Conservation (phyloP, 2,888 invertebrate genomes). For the Drosophila ustulata region DNA sequence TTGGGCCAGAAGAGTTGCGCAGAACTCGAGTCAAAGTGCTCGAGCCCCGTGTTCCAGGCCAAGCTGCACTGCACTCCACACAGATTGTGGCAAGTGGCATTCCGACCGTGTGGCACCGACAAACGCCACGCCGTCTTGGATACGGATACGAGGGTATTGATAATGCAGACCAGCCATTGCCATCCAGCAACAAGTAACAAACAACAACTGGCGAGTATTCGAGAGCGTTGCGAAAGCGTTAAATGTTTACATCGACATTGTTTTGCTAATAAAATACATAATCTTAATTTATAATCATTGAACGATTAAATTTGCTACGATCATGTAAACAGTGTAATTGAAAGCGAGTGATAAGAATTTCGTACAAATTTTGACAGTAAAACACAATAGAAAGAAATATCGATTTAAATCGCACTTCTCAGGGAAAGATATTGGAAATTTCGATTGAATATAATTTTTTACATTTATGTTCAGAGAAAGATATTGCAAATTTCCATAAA, state of each 20-base stretch:
- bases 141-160: neutral
- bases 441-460: no score
- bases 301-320: neutral
- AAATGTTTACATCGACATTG: neutral
- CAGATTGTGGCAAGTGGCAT: neutral
- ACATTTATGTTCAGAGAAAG: no score
- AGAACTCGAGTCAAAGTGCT: neutral
- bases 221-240: neutral
- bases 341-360: neutral
- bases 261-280: neutral
- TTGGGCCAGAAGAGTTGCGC: slow-evolving; percentile 1
- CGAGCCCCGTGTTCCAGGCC: neutral
- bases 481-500: no score
- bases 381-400: no score
- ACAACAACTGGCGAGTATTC: neutral
- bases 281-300: neutral
- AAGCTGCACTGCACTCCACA: neutral
- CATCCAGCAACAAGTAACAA: neutral
- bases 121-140: neutral
- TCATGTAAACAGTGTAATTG: neutral
- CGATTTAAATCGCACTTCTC: no score
- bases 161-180: neutral
- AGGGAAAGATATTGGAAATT: no score
- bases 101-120: neutral
- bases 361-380: no score